Conservation (phyloP, 2,888 invertebrate species). For the Cephus pygmeus region DNA sequence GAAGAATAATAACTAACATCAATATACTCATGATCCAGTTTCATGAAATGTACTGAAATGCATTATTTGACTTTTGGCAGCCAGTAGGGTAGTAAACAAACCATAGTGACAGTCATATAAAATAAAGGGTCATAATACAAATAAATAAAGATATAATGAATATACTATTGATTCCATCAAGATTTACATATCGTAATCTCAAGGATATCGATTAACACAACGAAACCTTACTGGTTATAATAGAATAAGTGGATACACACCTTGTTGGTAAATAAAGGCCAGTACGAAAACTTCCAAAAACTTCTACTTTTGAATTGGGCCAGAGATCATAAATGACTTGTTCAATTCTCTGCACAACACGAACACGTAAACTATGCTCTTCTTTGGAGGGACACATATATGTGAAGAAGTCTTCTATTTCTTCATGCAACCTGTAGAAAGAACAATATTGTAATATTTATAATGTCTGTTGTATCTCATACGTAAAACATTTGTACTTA, state of each 20-base stretch:
- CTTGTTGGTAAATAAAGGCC: constrained; percentile 98
- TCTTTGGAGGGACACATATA: constrained; percentile 95
- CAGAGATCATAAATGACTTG: constrained; percentile 88
- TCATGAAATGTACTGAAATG: background rate
- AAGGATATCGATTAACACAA: background rate
- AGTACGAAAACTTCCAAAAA: constrained; percentile 98
- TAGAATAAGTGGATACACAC: constrained; percentile 56
- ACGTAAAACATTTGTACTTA: background rate
- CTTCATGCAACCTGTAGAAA: constrained; percentile 86
- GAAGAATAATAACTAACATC: background rate
- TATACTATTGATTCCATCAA: background rate
- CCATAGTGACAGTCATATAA: background rate
- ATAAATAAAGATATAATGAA: background rate
- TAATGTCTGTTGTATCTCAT: background rate
- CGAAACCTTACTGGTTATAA: background rate
- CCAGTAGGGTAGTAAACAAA: background rate
- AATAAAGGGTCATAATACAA: background rate
- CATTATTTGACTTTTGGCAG: background rate
- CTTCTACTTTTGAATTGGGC: constrained; percentile 94
- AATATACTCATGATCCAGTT: background rate
- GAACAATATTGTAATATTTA: constrained; percentile 16
- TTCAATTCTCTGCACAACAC: constrained; percentile 91
- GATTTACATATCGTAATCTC: background rate
- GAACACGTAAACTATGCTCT: constrained; percentile 88
- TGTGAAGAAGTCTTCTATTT: constrained; percentile 95